A percentile compares a stretch with the other conserved stretches of the same genome.
phyloP scores from a whole-genome alignment of 64 coral and sea anemone species.

The Montipora cactus region DNA sequence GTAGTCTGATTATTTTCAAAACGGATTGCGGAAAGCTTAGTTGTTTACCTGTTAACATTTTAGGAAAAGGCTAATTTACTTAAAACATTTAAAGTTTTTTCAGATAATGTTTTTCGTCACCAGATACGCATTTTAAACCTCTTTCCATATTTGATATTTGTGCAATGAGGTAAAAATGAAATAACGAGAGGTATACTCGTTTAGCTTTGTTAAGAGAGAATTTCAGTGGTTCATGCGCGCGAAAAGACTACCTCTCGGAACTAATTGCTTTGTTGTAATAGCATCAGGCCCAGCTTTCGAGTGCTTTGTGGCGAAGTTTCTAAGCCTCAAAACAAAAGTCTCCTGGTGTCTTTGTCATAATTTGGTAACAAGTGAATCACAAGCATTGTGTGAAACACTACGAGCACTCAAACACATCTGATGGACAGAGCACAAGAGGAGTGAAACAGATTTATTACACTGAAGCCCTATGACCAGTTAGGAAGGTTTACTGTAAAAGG shows the following conservation, averaged over 20 bases:
- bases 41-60: slow-evolving; percentile 32
- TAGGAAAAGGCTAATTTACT: slow-evolving; percentile 37
- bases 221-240: neutral
- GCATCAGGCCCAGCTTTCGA: slow-evolving; percentile 29
- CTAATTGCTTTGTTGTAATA: slow-evolving; percentile 16
- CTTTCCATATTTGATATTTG: neutral
- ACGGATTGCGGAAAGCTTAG: slow-evolving; percentile 3
- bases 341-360: slow-evolving; percentile 26
- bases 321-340: slow-evolving; percentile 28
- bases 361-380: slow-evolving; percentile 36
- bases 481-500: neutral
- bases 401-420: neutral
- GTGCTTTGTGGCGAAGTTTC: slow-evolving; percentile 27
- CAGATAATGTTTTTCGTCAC: neutral
- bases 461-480: neutral
- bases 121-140: neutral
- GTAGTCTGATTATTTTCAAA: slow-evolving; percentile 35
- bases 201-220: slow-evolving; percentile 1
- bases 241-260: slow-evolving; percentile 37
- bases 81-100: slow-evolving; percentile 29
- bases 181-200: neutral
- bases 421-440: neutral
- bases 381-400: slow-evolving; percentile 21
- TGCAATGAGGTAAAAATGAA: neutral
- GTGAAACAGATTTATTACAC: neutral